Evolutionary conservation across 2,888 invertebrate species (phyloP).

Genomic region (Diogma glabrata): DNA sequence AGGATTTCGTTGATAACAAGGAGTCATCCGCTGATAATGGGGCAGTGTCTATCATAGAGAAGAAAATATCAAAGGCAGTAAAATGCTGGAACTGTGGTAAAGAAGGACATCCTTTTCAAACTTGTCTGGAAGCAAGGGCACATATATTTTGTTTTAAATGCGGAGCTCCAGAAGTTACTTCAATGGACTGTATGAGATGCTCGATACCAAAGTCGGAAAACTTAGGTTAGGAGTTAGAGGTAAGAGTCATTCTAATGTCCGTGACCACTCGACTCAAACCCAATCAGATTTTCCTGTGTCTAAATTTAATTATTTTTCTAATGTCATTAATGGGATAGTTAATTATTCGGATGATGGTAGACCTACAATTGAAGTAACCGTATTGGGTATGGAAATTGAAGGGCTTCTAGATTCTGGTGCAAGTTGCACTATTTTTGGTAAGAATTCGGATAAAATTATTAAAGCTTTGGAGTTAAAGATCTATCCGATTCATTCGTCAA

Average conservation of each 20-base stretch:
- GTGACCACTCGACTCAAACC: neutral
- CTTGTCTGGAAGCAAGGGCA: neutral
- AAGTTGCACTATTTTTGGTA: constrained; percentile 3
- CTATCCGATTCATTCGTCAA: neutral
- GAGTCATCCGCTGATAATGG: too few species aligned
- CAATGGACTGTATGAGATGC: neutral
- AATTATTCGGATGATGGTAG: neutral
- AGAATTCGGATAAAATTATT: neutral
- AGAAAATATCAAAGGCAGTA: too few species aligned
- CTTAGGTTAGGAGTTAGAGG: neutral
- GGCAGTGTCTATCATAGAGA: too few species aligned
- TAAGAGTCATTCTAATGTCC: neutral
- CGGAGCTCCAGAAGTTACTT: neutral
- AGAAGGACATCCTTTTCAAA: neutral
- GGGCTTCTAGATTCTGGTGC: neutral
- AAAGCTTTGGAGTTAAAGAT: neutral
- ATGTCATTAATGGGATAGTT: neutral
- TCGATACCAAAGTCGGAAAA: neutral
- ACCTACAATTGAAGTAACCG: neutral
- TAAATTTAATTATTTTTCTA: neutral
- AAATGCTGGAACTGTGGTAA: neutral
- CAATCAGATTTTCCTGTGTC: too few species aligned
- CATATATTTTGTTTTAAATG: neutral
- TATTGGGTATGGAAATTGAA: too few species aligned
- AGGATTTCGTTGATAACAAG: too few species aligned